Evolutionary conservation across 2,888 invertebrate genomes (phyloP), one percentile per base, ranked within the genome.

Genomic region (Zaprionus bogoriensis): DNA sequence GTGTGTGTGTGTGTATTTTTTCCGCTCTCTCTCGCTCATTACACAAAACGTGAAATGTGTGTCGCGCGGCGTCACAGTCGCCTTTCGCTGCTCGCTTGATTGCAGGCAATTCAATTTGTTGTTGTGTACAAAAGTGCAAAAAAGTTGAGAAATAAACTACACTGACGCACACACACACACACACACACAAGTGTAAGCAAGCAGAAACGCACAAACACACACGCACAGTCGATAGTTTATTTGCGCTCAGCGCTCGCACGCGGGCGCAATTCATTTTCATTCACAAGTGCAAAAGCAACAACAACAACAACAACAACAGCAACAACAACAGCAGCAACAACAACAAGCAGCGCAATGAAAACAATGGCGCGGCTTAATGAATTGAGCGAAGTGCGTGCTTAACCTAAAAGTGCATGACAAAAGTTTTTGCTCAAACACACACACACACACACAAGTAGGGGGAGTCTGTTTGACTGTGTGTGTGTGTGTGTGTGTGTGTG

Each of bases 381-480:
- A 75, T 64, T 73, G 79, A 81, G 79, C 75, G 79, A 77, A 82
- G 67, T 75, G 82, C 57, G 82, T 82, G 80, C 80, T 80, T 80
- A 80, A 80, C 80, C 82, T 82, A 80, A 82, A 80, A 82, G 70
- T 77, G 71, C 68, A 79, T 67, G 70, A 74, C 70, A 74, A 74
- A 70, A 74, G 74, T 59, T 60, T 60, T 71, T 36, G 27, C 53
- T 30, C 41, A 48, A 39, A 61, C 65, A 66, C 42, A 41, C 52
- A 53, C 59, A 57, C 38, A 51, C 28, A 39, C 25, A 45, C 55
- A 59, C 46, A 48, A 44, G 9, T 14, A 22, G 45, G 6, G 32
- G 7, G n/a, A 12, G 20, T 36, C 2, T 19, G 4, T 59, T n/a
- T 45, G 19, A 4, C 6, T 28, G 6, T 52, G 17, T 41, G 9